Conservation (phyloP, 2,888 invertebrate genomes). For the Spilosoma lubricipeda region DNA sequence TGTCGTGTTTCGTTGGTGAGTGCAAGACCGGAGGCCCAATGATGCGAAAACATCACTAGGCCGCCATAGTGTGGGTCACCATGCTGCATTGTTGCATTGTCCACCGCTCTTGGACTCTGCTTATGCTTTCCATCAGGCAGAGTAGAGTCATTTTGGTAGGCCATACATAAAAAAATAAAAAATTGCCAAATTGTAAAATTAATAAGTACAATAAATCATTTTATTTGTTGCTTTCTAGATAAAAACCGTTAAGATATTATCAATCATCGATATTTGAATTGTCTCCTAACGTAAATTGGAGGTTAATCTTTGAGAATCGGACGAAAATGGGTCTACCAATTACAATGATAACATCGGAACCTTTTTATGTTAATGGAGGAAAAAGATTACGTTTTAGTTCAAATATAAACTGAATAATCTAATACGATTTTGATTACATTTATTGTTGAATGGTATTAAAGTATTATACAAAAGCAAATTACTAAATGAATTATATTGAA, state of each 20-base stretch:
- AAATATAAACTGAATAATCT: slow-evolving; percentile 39
- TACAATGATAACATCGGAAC: slow-evolving; percentile 68
- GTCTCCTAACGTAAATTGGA: slow-evolving; percentile 58
- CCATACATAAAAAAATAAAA: too few relatives aligned
- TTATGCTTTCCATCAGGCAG: too few relatives aligned
- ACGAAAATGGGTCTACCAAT: slow-evolving; percentile 70
- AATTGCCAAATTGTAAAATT: not conserved
- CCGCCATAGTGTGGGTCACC: too few relatives aligned
- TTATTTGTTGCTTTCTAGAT: not conserved
- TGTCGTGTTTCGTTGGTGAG: too few relatives aligned
- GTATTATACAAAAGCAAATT: not conserved
- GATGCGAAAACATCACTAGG: too few relatives aligned
- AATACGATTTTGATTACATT: slow-evolving; percentile 14
- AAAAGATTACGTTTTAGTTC: slow-evolving; percentile 48
- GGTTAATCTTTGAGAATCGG: slow-evolving; percentile 63
- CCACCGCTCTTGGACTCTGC: too few relatives aligned
- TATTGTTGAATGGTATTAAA: not conserved
- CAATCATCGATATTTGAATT: slow-evolving; percentile 53
- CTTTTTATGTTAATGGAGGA: slow-evolving; percentile 59
- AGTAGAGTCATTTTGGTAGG: too few relatives aligned
- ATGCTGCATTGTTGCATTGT: too few relatives aligned
- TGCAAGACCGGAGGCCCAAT: too few relatives aligned
- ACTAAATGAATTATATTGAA: not conserved
- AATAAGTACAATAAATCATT: not conserved
- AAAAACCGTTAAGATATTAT: slow-evolving; percentile 49